Base-by-base conservation (phyloP, 2,888 invertebrate species). In the Erebia palarica region DNA sequence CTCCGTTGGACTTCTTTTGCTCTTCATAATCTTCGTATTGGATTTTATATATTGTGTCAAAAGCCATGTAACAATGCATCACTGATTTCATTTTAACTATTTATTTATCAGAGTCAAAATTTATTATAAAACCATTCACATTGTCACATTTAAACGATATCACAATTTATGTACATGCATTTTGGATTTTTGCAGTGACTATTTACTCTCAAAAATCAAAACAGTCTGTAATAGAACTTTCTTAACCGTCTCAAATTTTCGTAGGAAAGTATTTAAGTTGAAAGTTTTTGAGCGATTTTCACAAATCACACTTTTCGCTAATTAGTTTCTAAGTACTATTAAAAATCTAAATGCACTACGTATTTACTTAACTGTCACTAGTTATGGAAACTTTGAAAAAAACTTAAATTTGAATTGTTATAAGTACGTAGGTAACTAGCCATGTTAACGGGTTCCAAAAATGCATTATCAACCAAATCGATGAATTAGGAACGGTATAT, bases 1-100 rank as follows among this genome's bases (percentile, higher is more conserved):
- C 63, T 87, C 86, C 1, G 84, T 82, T 0, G 88, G 86, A 73
- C 84, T 88, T 72, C 84, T 86, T 79, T 86, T 87, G 51, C 79
- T 76, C 76, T 76, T 79, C 65, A 76, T 74, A 13, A 47, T 47
- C 67, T 71, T 68, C 47, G 59, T 44, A 67, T 10, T 61, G 49
- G 47, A 70, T 42, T 55, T 14, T 47, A 59, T 11, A 18, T 13
- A 9, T 47, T n/a, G 47, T 36, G 18, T 51, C 27, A 18, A 61
- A 60, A 70, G 60, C 51, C 63, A 59, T 61, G 53, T 67, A 61
- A n/a, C 57, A 36, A 65, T 65, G 63, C 51, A 53, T 58, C 65
- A 69, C 64, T 21, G 63, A 57, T 18, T 47, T 60, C 68, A 66
- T 73, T 27, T 68, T 68, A 61, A n/a, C 10, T 58, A 58, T 13